Conservation (phyloP, 2,797 vertebrate genomes). For the Acridotheres tristis region DNA sequence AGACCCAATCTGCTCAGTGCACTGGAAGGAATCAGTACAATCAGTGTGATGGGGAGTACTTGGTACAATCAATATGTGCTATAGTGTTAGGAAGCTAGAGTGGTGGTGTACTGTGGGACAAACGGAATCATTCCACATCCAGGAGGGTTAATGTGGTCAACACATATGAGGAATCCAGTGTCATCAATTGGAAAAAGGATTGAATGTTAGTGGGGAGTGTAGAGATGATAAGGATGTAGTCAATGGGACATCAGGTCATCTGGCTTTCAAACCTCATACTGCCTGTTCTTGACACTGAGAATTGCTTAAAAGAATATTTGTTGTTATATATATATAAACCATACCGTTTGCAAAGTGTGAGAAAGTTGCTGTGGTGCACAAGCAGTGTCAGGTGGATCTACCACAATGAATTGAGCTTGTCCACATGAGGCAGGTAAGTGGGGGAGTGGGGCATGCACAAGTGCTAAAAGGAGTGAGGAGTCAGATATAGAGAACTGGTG, state of each 20-base stretch:
- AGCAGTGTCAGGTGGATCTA: neutral
- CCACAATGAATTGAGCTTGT: fast-evolving
- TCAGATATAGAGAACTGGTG: neutral
- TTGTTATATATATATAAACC: fast-evolving
- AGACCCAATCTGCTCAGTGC: neutral
- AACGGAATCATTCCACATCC: neutral
- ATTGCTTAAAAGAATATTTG: neutral
- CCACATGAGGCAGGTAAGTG: neutral
- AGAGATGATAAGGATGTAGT: neutral
- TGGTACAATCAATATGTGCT: neutral
- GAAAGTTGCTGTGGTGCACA: neutral
- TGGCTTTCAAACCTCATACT: neutral
- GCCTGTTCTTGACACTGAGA: neutral
- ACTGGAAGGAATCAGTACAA: neutral
- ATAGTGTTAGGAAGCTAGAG: neutral
- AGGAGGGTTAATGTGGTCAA: neutral
- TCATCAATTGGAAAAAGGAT: neutral
- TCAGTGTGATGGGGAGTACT: neutral
- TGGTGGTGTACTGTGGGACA: neutral
- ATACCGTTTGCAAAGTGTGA: neutral
- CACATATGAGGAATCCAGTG: neutral
- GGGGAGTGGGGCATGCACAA: neutral
- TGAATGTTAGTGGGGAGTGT: neutral
- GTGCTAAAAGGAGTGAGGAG: neutral
- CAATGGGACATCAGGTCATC: neutral